Conservation (phyloP, 2,113 vertebrate genomes). For the Psittacus erithacus region DNA sequence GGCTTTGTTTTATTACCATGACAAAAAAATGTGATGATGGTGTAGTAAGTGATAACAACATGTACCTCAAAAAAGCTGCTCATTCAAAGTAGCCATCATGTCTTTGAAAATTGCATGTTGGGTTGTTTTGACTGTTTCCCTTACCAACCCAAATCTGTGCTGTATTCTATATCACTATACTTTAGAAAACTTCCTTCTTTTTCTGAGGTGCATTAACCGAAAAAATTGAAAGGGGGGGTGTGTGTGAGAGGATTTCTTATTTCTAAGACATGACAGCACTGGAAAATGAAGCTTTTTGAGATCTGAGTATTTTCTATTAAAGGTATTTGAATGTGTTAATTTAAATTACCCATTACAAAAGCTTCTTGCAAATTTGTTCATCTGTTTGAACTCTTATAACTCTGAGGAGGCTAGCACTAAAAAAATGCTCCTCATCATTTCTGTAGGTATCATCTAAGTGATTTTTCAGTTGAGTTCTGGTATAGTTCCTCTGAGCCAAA, state of each 20-base stretch:
- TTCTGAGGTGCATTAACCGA: neutral
- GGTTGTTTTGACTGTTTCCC: neutral
- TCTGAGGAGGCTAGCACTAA: neutral
- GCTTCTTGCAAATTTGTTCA: neutral
- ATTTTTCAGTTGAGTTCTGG: neutral
- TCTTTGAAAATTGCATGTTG: neutral
- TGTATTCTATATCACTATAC: neutral
- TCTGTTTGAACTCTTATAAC: neutral
- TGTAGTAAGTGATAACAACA: neutral
- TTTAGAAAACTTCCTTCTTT: neutral
- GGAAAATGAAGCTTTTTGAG: neutral
- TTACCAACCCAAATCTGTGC: neutral
- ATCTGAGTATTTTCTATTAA: neutral
- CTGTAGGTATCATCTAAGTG: neutral
- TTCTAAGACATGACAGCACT: neutral
- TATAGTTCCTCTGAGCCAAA: neutral
- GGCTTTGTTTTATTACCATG: neutral
- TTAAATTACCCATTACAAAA: neutral
- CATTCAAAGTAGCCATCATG: neutral
- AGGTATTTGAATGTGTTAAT: neutral
- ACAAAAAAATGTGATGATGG: neutral
- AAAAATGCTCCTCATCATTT: neutral
- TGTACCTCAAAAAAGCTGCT: neutral
- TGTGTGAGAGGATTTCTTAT: neutral
- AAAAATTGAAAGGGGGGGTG: neutral